phyloP scores from a whole-genome alignment of 2,113 vertebrate species.

The Zapus hudsonius region DNA sequence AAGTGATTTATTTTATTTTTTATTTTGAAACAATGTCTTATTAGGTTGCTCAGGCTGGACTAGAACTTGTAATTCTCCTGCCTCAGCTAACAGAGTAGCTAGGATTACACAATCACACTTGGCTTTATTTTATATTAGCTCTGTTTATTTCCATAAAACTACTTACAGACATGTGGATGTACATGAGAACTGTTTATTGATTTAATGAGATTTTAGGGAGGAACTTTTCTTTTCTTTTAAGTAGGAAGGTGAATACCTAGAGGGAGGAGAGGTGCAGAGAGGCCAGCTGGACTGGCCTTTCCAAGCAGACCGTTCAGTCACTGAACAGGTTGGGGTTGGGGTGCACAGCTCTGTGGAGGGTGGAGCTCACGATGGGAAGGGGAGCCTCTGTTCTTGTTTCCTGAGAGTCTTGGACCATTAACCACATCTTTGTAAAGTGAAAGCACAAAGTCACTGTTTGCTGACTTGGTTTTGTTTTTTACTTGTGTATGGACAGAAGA shows the following conservation, averaged over 20 bases:
- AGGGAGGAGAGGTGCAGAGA: not conserved
- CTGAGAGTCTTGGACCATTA: not conserved
- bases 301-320: not conserved
- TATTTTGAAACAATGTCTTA: not conserved
- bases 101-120: not conserved
- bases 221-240: not conserved
- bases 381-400: not conserved
- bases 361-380: too few species aligned
- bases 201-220: not conserved
- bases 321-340: not conserved
- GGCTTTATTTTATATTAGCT: not conserved
- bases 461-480: not conserved
- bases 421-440: not conserved
- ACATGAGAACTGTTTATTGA: not conserved
- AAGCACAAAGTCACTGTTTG: not conserved
- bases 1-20: not conserved
- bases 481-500: not conserved
- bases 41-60: not conserved
- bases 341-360: not conserved
- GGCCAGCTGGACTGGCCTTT: accelerated
- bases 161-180: not conserved
- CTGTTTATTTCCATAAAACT: not conserved
- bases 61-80: not conserved
- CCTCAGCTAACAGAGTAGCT: not conserved
- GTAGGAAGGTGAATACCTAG: not conserved